Percentiles rank a stretch among this genome's conserved stretches.
phyloP scores from a whole-genome alignment of 2,113 vertebrate genomes.

The Gavialis gangeticus region DNA sequence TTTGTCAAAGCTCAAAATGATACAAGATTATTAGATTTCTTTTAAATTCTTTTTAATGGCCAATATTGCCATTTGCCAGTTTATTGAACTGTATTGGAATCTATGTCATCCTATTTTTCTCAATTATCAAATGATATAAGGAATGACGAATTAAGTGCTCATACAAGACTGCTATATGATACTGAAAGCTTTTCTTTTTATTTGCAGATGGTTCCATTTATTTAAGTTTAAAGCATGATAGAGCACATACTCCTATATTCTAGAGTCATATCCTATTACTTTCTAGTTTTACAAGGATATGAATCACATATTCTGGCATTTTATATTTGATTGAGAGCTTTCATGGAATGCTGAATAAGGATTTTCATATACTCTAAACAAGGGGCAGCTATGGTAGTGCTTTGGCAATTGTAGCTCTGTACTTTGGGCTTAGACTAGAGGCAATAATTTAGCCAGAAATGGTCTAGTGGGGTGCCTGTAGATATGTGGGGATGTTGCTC shows the following conservation, averaged over 20 bases:
- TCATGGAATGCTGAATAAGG: conserved; percentile 6
- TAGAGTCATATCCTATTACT: background rate
- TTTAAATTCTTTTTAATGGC: background rate
- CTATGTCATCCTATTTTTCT: background rate
- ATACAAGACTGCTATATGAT: background rate
- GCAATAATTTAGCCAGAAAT: background rate
- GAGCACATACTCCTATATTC: background rate
- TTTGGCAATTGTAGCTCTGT: background rate
- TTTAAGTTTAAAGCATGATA: background rate
- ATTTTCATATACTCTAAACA: background rate
- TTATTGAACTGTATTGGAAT: background rate
- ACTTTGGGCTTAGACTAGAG: background rate
- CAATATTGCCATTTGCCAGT: background rate
- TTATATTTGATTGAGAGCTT: background rate
- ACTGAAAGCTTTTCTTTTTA: background rate
- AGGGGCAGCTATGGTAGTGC: background rate
- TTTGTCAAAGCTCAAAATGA: background rate
- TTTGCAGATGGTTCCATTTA: background rate
- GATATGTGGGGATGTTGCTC: too few relatives aligned
- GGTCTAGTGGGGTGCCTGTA: background rate
- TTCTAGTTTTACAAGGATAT: background rate
- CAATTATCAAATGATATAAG: background rate
- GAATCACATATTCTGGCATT: background rate
- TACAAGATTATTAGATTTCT: background rate
- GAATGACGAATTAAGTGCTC: background rate